Base-by-base conservation (phyloP, 2,888 invertebrate genomes). In the Caradrina clavipalpis region DNA sequence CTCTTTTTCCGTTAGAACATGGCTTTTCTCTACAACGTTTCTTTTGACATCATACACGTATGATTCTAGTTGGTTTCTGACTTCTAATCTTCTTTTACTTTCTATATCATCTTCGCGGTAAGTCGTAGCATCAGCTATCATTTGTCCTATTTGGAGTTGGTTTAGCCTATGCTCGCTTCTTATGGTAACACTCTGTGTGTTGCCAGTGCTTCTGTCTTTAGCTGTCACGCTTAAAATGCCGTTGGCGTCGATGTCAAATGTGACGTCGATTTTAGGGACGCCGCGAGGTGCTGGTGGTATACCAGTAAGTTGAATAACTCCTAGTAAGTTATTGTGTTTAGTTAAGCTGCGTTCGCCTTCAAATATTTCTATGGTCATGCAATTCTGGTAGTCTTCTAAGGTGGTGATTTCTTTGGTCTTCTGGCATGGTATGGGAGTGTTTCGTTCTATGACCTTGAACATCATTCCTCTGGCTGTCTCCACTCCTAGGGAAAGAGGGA, bases 251-350 rank as follows among this genome's bases (percentile, higher is more conserved):
- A 94, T 74, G 2, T 89, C 88, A 63, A 95, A 94, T n/a, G 91
- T 93, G 0, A 94, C 83, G 39, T 93, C 91, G 10, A 94, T 88
- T 76, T 90, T 93, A 0, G 92, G 86, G 0, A 93, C 83, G 0
- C 94, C 94, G 68, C 93, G 85, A 0, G 93, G 93, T 0, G 90
- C 94, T 49, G 92, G 93, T 0, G 92, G 93, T 69, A 94, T 91
- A 0, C 91, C 89, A 17, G 87, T 86, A 0, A 94, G 67, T 35
- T 93, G 89, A 17, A 95, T 92, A 50, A 87, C 87, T 2, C 94
- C 94, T 3, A 95, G 73, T 21, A 93, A 72, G 77, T 92, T 91
- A 66, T 94, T 94, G 76, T 94, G 91, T 82, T 87, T 90, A 0
- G 94, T 93, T 26, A 94, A 73, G 15, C 87, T 82, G 13, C 94